A percentile compares a stretch with the other conserved stretches of the same genome.
Conservation (phyloP, 2,113 vertebrate genomes). For the Passer montanus region DNA sequence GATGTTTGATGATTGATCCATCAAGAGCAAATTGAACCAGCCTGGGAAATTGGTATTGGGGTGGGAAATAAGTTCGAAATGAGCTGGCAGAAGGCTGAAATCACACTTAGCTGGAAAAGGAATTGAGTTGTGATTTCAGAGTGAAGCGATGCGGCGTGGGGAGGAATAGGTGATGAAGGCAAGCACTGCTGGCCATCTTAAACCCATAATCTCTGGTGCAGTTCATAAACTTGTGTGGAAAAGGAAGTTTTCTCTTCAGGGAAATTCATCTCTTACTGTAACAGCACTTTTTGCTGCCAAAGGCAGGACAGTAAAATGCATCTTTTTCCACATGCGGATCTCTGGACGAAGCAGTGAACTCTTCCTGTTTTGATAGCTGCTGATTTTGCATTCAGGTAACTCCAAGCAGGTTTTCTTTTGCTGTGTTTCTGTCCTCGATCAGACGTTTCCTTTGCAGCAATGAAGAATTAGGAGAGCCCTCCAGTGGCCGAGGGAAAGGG, state of each 20-base stretch:
- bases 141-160: accelerated
- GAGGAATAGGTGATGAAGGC: not conserved
- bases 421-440: not conserved
- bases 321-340: not conserved
- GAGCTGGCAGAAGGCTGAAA: not conserved
- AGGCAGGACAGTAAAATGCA: not conserved
- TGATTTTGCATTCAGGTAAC: not conserved
- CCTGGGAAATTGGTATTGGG: not conserved
- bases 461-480: constrained; percentile 52
- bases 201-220: not conserved
- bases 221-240: not conserved
- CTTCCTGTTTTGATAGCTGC: not conserved
- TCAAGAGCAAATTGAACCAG: not conserved
- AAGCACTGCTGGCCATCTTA: not conserved
- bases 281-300: not conserved
- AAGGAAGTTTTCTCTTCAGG: not conserved
- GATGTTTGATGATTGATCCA: not conserved
- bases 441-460: not conserved
- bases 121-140: not conserved
- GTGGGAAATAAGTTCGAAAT: not conserved
- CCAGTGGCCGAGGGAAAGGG: constrained; percentile 21
- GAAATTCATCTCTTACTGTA: not conserved
- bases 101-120: not conserved
- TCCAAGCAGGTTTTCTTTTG: not conserved
- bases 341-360: not conserved